These are phyloP conservation scores for Dicaeum eximium DNA, from an alignment of 2,113 vertebrate species.

Conservation along the genomic window DNA sequence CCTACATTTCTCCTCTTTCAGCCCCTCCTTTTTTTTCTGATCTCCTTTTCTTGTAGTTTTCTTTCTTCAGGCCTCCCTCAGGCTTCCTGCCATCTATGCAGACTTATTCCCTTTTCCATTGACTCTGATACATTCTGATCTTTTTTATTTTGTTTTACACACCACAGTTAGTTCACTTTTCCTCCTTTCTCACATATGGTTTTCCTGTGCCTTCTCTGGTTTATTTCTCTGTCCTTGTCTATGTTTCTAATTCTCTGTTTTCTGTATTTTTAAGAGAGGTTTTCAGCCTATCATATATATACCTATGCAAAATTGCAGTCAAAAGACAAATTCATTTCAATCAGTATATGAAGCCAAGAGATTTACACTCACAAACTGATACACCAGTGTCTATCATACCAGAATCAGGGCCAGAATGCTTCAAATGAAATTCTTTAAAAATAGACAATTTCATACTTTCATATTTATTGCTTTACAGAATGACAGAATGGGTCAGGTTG, in stretches of 20 bases:
- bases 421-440: neutral
- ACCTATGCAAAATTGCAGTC: neutral
- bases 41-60: conserved; percentile 24
- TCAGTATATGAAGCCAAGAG: neutral
- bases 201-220: neutral
- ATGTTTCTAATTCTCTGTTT: neutral
- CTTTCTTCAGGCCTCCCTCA: conserved; percentile 50
- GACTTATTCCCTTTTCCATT: conserved; percentile 10
- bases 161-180: neutral
- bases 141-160: neutral
- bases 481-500: neutral
- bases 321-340: neutral
- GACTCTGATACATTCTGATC: conserved; percentile 32
- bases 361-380: neutral
- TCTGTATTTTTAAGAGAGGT: neutral
- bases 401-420: neutral
- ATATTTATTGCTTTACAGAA: neutral
- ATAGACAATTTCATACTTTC: neutral
- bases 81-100: conserved; percentile 18
- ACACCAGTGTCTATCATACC: neutral
- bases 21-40: neutral
- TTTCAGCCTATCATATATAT: neutral
- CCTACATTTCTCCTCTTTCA: neutral
- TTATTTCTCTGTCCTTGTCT: neutral
- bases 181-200: neutral